These are phyloP conservation scores for Clarias batrachus DNA, from an alignment of 2,113 vertebrate species.

Conservation along the genomic window DNA sequence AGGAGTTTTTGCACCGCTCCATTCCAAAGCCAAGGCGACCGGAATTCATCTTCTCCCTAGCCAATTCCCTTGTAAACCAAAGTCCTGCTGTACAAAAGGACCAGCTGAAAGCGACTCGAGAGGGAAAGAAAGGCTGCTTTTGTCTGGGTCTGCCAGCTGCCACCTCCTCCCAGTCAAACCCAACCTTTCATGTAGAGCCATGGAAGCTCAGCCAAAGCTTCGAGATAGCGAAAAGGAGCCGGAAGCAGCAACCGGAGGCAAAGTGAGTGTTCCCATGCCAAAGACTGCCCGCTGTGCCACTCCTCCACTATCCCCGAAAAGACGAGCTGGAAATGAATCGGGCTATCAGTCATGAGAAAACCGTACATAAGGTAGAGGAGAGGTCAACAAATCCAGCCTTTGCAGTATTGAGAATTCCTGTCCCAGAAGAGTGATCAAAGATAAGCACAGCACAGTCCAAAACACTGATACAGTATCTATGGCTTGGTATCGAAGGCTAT, in stretches of 20 bases:
- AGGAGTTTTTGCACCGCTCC: slow-evolving; percentile 34
- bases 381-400: slow-evolving; percentile 7
- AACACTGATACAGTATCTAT: slow-evolving; percentile 3
- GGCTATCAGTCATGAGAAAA: neutral
- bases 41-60: slow-evolving; percentile 46
- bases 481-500: slow-evolving; percentile 35
- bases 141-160: slow-evolving; percentile 64
- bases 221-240: slow-evolving; percentile 43
- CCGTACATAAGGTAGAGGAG: neutral
- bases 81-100: slow-evolving; percentile 47
- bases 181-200: slow-evolving; percentile 65
- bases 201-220: slow-evolving; percentile 48
- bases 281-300: slow-evolving; percentile 10
- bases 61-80: slow-evolving; percentile 47
- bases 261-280: slow-evolving; percentile 27
- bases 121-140: slow-evolving; percentile 63
- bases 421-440: neutral
- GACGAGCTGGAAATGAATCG: neutral
- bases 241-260: slow-evolving; percentile 43
- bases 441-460: neutral
- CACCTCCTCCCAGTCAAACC: slow-evolving; percentile 62
- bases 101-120: slow-evolving; percentile 56
- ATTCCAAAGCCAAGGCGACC: slow-evolving; percentile 42
- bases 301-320: slow-evolving; percentile 18
- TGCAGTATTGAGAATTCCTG: slow-evolving; percentile 2